Base-by-base conservation (phyloP, 2,113 vertebrate species). In the Triplophysa rosa region DNA sequence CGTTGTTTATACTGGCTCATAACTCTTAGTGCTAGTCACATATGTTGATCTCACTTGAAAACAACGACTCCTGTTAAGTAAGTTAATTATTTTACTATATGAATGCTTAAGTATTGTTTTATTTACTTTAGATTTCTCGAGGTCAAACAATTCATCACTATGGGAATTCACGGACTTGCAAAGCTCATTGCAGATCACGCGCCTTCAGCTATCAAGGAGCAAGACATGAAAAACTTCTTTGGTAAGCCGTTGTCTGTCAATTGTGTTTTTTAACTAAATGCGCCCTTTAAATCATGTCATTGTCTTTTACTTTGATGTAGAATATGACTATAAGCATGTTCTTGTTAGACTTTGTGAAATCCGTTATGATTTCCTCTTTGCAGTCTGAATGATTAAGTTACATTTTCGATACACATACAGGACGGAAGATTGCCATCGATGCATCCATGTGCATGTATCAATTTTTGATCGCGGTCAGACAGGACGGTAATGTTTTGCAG, bases 381-480 rank as follows among this genome's bases (percentile, higher is more conserved):
- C 26, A 29, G 8, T 21, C 45, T 12, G 8, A 17, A 6, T 62
- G 40, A 49, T 29, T 64, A 47, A 8, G 8, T 2, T 23, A 1
- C 23, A 2, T 24, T 49, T 49, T 47, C 6, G 33, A 49, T 33
- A 4, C 42, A 2, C 2, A 16, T 81, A 21, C 83, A 94, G 93
- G 93, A 10, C 93, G 98, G 16, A 99, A 97, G 85, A 97, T 99
- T 16, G 97, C 98, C 1, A 94, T 99, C 0, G 98, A 99, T 19
- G 98, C 98, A 9, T 99, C 98, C 67, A 99, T 99, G 98, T 98
- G 98, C 85, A 98, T 99, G 76, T 99, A 99, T 73, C 98, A 99
- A 93, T 99, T 99, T 88, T 92, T 99, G 81, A 98, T 99, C 0
- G 98, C 97, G 0, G 98, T 99, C 26, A 91, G 98, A 52, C 98